Base-by-base conservation (phyloP, 1,140 invertebrate genomes). In the Cotesia typhae region DNA sequence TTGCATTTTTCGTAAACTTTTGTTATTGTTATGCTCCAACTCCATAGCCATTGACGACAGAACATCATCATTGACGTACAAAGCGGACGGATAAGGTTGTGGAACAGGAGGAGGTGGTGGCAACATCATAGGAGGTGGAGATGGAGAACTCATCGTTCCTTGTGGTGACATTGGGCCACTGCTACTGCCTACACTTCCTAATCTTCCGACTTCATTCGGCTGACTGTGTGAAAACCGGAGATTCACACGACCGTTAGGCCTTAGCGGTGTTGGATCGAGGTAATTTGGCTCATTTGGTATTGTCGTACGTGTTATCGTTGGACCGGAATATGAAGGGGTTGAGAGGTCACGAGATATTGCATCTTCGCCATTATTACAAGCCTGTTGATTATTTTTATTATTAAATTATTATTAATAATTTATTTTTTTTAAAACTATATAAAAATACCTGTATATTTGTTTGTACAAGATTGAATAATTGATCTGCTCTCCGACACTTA, bases 391-490 rank as follows among this genome's bases (percentile, higher is more conserved):
- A 53, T 20, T 9, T 57, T 59, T 36, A 28, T 28, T 3, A 37
- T 35, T n/a, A 38, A 36, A 38, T 47, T 64, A 73, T 14, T 67
- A 70, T 51, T 35, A 61, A 53, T 28, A 2, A 28, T 28, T 28
- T 28, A 3, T 12, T 20, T 57, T n/a, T 59, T 20, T 65, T 59
- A 66, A 67, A 38, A 12, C 47, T 38, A 37, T 10, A 60, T 53
- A 36, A 67, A 70, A 14, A 67, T 75, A 88, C 89, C 82, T 95
- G 93, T 78, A 97, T 95, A 83, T 93, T 92, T 71, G 92, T 92
- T 85, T 98, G 95, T 41, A 98, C 90, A 76, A 94, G 89, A 79
- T 95, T 94, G 84, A 99, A 99, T n/a, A 99, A 88, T 71, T 92
- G 87, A 79, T 97, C 95, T 36, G 98, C 97, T 83, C 94, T 90